A percentile compares a stretch with the other conserved stretches of the same genome.
phyloP scores from a whole-genome alignment of 2,113 vertebrate species.

The Corapipo altera region DNA sequence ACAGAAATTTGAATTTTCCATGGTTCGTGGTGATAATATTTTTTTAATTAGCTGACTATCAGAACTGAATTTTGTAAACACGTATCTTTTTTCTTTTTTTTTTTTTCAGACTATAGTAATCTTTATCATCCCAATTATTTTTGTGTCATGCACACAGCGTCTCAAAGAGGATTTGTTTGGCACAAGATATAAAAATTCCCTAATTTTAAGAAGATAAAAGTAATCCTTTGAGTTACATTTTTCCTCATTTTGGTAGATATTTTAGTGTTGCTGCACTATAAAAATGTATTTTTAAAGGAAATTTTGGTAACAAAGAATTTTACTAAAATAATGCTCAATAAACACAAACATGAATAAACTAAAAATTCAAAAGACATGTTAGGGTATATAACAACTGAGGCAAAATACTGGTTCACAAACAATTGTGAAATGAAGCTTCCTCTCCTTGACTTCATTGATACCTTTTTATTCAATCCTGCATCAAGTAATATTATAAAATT shows the following conservation, averaged over 20 bases:
- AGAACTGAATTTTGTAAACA: background rate
- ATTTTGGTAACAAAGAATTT: background rate
- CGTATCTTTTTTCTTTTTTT: background rate
- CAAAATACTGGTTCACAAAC: background rate
- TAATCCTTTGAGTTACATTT: background rate
- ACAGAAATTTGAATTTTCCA: background rate
- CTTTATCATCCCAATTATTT: background rate
- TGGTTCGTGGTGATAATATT: background rate
- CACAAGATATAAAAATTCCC: background rate
- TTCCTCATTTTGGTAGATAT: background rate
- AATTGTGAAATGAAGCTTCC: background rate
- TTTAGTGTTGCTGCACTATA: background rate
- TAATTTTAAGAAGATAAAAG: constrained; percentile 4
- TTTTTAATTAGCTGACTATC: background rate
- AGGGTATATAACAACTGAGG: background rate
- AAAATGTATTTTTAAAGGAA: background rate
- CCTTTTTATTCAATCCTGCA: background rate
- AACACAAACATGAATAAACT: background rate
- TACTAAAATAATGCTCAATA: background rate
- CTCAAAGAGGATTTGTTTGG: constrained; percentile 12
- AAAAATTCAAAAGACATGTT: background rate
- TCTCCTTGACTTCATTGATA: background rate
- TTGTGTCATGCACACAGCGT: background rate
- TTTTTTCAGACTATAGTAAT: background rate
- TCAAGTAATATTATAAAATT: background rate